Percentiles rank a stretch among this genome's conserved stretches.
Evolutionary conservation across 2,888 invertebrate genomes (phyloP).

Genomic region (Clistopyga incitator): DNA sequence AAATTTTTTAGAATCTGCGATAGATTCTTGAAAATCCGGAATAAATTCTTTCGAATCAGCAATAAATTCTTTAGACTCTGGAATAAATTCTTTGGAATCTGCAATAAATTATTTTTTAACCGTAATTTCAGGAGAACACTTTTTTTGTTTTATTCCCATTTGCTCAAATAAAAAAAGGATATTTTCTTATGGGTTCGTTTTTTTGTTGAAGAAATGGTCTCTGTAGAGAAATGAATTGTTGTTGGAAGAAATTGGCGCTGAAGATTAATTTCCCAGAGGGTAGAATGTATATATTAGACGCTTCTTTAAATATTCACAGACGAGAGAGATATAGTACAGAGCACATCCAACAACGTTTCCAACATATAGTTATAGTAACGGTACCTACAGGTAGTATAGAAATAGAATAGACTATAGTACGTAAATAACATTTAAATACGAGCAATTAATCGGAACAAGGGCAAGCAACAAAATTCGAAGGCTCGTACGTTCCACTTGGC

Average conservation of each 20-base stretch:
- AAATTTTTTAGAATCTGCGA: too few relatives aligned
- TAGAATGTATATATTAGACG: conserved; percentile 49
- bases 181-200: neutral
- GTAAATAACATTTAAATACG: conserved; percentile 16
- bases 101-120: too few relatives aligned
- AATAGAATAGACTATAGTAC: conserved; percentile 46
- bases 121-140: too few relatives aligned
- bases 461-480: conserved; percentile 42
- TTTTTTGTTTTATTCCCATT: too few relatives aligned
- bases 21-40: too few relatives aligned
- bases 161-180: neutral
- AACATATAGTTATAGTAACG: conserved; percentile 38
- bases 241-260: neutral
- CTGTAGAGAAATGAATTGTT: neutral
- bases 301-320: conserved; percentile 58
- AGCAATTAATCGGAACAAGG: conserved; percentile 36
- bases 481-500: conserved; percentile 49
- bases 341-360: conserved; percentile 56
- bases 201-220: neutral
- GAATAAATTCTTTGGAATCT: too few relatives aligned
- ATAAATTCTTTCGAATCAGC: too few relatives aligned
- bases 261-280: conserved; percentile 24
- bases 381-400: conserved; percentile 31
- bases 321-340: conserved; percentile 59
- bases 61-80: too few relatives aligned